Evolutionary conservation across 1,140 invertebrate species (phyloP).

Genomic region (Drosophila jambulina): DNA sequence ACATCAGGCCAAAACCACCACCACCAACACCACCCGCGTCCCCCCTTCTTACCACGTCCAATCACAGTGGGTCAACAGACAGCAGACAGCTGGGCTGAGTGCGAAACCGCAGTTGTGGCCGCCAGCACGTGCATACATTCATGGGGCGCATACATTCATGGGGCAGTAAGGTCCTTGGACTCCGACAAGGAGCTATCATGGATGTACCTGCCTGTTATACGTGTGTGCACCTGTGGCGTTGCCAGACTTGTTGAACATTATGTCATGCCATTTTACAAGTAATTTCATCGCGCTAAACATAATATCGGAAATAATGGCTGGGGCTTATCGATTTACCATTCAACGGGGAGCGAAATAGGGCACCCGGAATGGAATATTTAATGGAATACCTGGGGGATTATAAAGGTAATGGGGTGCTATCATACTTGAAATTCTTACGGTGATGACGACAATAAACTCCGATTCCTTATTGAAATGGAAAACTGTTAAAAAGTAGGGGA

Average conservation of each 20-base stretch:
- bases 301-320: slow-evolving; percentile 27
- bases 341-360: slow-evolving; percentile 17
- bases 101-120: slow-evolving; percentile 50
- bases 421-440: slow-evolving; percentile 34
- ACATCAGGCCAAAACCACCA: background rate
- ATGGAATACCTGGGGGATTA: slow-evolving; percentile 39
- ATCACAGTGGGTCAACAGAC: slow-evolving; percentile 57
- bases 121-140: slow-evolving; percentile 53
- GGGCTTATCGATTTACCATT: slow-evolving; percentile 52
- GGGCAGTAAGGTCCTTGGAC: slow-evolving; percentile 57
- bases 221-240: slow-evolving; percentile 36
- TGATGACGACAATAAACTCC: slow-evolving; percentile 15
- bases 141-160: slow-evolving; percentile 40
- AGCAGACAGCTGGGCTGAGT: slow-evolving; percentile 54
- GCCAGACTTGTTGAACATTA: slow-evolving; percentile 55
- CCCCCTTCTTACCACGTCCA: slow-evolving; percentile 21
- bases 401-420: slow-evolving; percentile 24
- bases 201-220: background rate
- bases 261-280: slow-evolving; percentile 41
- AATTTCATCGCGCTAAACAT: slow-evolving; percentile 29
- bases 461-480: slow-evolving; percentile 2
- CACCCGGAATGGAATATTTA: slow-evolving; percentile 34
- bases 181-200: slow-evolving; percentile 16
- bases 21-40: slow-evolving; percentile 9
- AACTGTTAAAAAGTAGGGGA: background rate